phyloP scores from a whole-genome alignment of 2,797 vertebrate species.

The Morus bassanus region DNA sequence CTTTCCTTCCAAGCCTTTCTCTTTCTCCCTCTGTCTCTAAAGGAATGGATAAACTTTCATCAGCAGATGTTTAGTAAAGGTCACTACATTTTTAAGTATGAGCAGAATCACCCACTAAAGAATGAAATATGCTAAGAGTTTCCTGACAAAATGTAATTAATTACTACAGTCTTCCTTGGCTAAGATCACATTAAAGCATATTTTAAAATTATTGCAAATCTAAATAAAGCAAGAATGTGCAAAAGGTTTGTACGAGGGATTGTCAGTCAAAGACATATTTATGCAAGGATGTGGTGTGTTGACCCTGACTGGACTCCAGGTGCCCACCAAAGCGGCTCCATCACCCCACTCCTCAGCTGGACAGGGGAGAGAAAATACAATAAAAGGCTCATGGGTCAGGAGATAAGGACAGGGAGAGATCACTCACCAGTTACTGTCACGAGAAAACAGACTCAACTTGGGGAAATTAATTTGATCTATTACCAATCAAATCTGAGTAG shows the following conservation, averaged over 20 bases:
- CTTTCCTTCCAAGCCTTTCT: not conserved
- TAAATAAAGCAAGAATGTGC: not conserved
- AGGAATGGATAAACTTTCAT: not conserved
- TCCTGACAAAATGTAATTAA: not conserved
- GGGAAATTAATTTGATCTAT: too few relatives aligned
- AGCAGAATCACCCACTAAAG: not conserved
- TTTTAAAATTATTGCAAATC: not conserved
- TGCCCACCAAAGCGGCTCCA: too few relatives aligned
- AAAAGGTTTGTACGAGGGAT: not conserved
- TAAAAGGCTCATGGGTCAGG: too few relatives aligned
- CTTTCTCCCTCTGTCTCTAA: not conserved
- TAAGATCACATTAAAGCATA: not conserved
- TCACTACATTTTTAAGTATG: not conserved
- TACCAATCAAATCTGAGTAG: too few relatives aligned
- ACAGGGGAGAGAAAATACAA: too few relatives aligned
- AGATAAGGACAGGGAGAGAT: too few relatives aligned
- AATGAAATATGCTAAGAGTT: not conserved
- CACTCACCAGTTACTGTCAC: too few relatives aligned
- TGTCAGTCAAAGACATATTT: not conserved
- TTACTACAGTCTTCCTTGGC: not conserved
- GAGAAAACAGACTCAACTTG: too few relatives aligned
- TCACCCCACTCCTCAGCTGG: too few relatives aligned
- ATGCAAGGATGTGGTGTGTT: not conserved
- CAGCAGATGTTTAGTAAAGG: slow-evolving; percentile 22
- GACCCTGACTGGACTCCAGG: too few relatives aligned